phyloP scores from a whole-genome alignment of 2,888 invertebrate genomes.

The Drosophila prostipennis region DNA sequence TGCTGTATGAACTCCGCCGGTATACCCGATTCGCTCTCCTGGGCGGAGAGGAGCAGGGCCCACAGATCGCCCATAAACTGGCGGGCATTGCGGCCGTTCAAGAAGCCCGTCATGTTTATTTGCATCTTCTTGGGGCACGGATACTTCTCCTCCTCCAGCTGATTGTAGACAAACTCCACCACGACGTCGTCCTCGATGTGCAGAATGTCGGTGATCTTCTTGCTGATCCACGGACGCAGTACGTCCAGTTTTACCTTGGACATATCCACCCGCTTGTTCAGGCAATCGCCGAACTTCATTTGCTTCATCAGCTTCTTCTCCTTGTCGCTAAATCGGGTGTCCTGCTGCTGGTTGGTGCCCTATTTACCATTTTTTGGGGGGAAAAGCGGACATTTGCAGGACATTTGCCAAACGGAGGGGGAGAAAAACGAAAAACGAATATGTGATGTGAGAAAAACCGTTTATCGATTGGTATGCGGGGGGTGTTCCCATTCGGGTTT shows the following conservation, averaged over 20 bases:
- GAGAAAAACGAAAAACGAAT: constrained; percentile 3
- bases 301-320: constrained; percentile 99
- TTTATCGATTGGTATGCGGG: constrained; percentile 66
- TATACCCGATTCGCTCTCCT: constrained; percentile 97
- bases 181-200: constrained; percentile 99
- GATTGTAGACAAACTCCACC: constrained; percentile 99
- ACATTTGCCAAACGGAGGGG: background rate
- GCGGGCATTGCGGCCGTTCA: constrained; percentile 98
- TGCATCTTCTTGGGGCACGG: constrained; percentile 99
- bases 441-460: constrained; percentile 11
- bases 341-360: constrained; percentile 99
- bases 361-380: background rate
- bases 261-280: constrained; percentile 99
- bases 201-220: constrained; percentile 97
- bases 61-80: constrained; percentile 99
- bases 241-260: constrained; percentile 98
- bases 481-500: background rate
- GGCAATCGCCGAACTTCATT: constrained; percentile 98
- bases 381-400: background rate
- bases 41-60: constrained; percentile 97
- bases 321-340: constrained; percentile 99
- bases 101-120: constrained; percentile 99
- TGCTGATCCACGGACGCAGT: constrained; percentile 99
- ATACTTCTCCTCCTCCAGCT: constrained; percentile 96
- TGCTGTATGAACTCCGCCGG: constrained; percentile 97